Conservation (phyloP, 2,113 vertebrate genomes). For the Passer domesticus region DNA sequence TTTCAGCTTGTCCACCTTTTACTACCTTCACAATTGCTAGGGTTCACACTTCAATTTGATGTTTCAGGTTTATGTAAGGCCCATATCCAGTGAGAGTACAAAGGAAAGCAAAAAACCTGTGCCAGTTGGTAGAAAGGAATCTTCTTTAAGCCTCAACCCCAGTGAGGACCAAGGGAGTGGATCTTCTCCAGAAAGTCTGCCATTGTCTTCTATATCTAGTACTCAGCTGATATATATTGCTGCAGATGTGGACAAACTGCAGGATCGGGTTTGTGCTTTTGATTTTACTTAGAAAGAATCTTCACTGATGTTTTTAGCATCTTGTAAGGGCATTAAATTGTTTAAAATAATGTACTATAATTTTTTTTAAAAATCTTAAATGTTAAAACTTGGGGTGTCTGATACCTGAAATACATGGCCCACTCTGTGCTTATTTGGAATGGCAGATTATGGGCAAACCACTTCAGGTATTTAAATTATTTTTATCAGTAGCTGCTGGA, state of each 20-base stretch:
- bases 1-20: not conserved
- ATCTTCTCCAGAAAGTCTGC: slow-evolving; percentile 59
- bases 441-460: not conserved
- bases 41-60: not conserved
- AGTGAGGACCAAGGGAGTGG: slow-evolving; percentile 81
- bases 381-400: not conserved
- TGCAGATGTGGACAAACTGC: slow-evolving; percentile 87
- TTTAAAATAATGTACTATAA: not conserved
- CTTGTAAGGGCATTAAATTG: not conserved
- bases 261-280: slow-evolving; percentile 79
- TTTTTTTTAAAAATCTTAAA: not conserved
- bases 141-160: slow-evolving; percentile 74
- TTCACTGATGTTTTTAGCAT: not conserved
- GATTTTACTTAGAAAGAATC: not conserved
- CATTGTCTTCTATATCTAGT: slow-evolving; percentile 76
- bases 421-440: not conserved
- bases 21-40: not conserved
- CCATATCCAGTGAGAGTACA: slow-evolving; percentile 69
- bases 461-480: not conserved
- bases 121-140: slow-evolving; percentile 74
- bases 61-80: slow-evolving; percentile 81
- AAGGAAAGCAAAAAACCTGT: slow-evolving; percentile 81
- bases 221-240: slow-evolving; percentile 83
- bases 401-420: not conserved
- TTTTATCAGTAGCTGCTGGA: not conserved